Evolutionary conservation across 2,113 vertebrate genomes (phyloP).

Genomic region (Columba janthina): DNA sequence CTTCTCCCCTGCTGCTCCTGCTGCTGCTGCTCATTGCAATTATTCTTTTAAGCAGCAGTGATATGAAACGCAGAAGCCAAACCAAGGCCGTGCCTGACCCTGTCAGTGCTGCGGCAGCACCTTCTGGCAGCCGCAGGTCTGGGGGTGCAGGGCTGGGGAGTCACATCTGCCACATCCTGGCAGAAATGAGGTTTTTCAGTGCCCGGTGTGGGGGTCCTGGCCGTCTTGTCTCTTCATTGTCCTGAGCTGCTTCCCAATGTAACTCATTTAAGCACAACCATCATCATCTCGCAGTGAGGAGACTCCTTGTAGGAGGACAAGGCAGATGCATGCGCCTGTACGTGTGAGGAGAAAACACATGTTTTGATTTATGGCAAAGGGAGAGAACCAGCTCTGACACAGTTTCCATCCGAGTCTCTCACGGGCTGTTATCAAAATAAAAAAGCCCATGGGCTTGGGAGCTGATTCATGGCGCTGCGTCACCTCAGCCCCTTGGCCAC

Average conservation of each 20-base stretch:
- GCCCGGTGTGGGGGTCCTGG: accelerated
- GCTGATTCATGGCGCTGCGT: neutral
- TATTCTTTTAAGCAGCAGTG: neutral
- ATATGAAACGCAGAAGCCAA: neutral
- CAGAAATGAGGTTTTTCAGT: neutral
- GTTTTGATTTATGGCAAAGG: slow-evolving; percentile 40
- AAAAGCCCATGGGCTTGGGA: neutral
- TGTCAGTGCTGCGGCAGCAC: neutral
- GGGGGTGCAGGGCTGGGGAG: neutral
- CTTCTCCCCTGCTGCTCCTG: neutral
- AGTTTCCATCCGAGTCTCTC: slow-evolving; percentile 25
- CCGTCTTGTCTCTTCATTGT: accelerated
- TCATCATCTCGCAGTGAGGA: neutral
- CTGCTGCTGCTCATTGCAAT: neutral
- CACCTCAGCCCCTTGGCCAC: neutral
- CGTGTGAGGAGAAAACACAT: slow-evolving; percentile 38
- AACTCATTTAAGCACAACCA: neutral
- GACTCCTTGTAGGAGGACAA: neutral
- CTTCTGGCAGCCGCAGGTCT: neutral
- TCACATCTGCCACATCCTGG: neutral
- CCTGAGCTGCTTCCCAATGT: neutral
- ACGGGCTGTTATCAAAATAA: slow-evolving; percentile 41
- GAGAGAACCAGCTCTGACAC: slow-evolving; percentile 31
- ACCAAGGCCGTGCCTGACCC: neutral
- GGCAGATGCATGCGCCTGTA: neutral